These are phyloP conservation scores for Aramus guarauna DNA, from an alignment of 2,113 vertebrate species.

Conservation along the genomic window DNA sequence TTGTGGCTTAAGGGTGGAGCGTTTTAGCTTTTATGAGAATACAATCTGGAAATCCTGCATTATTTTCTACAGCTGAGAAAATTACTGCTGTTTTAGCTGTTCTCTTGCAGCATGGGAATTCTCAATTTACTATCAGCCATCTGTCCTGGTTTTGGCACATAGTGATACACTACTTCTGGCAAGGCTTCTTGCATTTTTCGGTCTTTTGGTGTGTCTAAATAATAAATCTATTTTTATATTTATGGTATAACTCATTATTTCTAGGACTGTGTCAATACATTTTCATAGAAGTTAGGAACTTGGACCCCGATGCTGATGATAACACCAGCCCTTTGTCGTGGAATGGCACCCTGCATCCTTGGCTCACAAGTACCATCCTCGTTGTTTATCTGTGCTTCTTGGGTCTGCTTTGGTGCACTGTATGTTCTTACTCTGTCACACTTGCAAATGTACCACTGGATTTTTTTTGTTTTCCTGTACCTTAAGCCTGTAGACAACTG, in stretches of 20 bases:
- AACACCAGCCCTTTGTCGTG: background rate
- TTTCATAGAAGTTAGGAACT: background rate
- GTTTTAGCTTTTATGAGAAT: background rate
- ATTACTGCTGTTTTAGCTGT: background rate
- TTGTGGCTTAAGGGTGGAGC: background rate
- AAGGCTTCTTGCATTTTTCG: background rate
- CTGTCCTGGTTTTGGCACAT: background rate
- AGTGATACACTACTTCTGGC: background rate
- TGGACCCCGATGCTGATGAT: background rate
- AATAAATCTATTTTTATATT: background rate
- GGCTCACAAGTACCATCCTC: background rate
- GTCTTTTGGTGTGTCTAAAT: background rate
- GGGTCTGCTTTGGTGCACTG: background rate
- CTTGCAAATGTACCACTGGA: background rate
- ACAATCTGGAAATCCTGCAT: background rate
- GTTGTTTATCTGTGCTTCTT: background rate
- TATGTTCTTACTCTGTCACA: background rate
- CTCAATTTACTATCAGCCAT: background rate
- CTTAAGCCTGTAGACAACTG: background rate
- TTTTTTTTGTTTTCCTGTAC: background rate
- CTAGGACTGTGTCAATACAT: background rate
- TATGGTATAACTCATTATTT: background rate
- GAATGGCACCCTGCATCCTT: background rate
- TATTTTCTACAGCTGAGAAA: background rate
- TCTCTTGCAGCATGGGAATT: background rate